A percentile compares a stretch with the other conserved stretches of the same genome.
phyloP scores from a whole-genome alignment of 2,113 vertebrate species.

The Sapayoa aenigma region DNA sequence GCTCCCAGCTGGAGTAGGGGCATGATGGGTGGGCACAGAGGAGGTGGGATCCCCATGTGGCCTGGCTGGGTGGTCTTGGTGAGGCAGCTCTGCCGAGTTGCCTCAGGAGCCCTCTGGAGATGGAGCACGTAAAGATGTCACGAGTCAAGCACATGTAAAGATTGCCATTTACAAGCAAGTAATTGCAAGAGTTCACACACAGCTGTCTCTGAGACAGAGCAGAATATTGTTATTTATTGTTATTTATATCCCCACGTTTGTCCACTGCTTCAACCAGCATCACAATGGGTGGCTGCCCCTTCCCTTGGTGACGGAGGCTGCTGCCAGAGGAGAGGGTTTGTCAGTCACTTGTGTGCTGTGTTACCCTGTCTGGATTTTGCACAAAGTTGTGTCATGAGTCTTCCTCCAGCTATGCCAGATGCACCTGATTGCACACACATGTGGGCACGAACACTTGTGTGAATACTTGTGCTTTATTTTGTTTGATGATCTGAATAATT shows the following conservation, averaged over 20 bases:
- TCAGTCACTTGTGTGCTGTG: accelerated
- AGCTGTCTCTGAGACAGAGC: background rate
- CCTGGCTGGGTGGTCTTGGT: background rate
- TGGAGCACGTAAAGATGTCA: background rate
- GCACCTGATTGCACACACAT: background rate
- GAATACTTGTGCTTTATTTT: background rate
- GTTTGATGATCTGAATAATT: background rate
- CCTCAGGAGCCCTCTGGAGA: background rate
- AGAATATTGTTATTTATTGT: background rate
- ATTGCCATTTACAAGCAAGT: conserved; percentile 17
- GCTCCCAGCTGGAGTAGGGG: background rate
- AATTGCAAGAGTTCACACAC: background rate
- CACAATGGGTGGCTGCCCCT: no score
- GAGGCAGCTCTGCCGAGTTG: accelerated
- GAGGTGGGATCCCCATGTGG: accelerated
- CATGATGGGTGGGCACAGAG: accelerated
- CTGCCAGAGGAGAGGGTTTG: accelerated
- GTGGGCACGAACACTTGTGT: background rate
- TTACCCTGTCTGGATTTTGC: accelerated
- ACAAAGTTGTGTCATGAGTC: accelerated
- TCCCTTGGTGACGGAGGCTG: background rate
- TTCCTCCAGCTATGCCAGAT: accelerated
- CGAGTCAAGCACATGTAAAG: background rate
- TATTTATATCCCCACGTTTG: background rate
- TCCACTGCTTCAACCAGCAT: background rate